phyloP scores from a whole-genome alignment of 2,113 vertebrate species.

The Lepidothrix coronata region DNA sequence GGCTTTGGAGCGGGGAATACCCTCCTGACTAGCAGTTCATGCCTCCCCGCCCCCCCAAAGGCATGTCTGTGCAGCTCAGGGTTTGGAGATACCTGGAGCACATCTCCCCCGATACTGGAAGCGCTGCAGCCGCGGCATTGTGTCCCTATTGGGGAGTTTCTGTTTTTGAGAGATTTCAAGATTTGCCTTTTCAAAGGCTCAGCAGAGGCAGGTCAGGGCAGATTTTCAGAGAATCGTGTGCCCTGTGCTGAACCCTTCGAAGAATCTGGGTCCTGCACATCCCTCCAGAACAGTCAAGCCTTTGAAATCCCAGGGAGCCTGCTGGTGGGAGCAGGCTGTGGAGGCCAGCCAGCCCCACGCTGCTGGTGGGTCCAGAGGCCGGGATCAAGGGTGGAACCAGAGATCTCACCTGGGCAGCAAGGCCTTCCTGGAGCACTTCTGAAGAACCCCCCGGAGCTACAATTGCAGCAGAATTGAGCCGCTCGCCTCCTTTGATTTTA shows the following conservation, averaged over 20 bases:
- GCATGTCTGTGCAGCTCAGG: constrained; percentile 15
- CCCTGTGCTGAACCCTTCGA: constrained; percentile 5
- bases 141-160: constrained; percentile 41
- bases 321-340: not conserved
- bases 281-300: not conserved
- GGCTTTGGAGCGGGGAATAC: not conserved
- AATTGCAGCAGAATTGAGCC: not conserved
- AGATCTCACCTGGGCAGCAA: not conserved
- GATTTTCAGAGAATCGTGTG: not conserved
- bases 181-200: constrained; percentile 52
- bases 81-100: not conserved
- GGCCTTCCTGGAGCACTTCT: not conserved
- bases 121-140: not conserved
- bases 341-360: not conserved
- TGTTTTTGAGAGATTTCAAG: constrained; percentile 19
- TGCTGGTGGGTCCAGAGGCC: rapidly evolving
- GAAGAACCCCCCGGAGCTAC: not conserved
- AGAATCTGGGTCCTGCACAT: not conserved
- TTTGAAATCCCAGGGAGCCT: not conserved
- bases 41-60: not conserved
- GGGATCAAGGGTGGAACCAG: rapidly evolving
- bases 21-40: not conserved
- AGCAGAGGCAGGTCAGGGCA: constrained; percentile 27
- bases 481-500: constrained; percentile 27
- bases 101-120: not conserved